phyloP scores from a whole-genome alignment of 2,888 invertebrate species.

The Melieria picta region DNA sequence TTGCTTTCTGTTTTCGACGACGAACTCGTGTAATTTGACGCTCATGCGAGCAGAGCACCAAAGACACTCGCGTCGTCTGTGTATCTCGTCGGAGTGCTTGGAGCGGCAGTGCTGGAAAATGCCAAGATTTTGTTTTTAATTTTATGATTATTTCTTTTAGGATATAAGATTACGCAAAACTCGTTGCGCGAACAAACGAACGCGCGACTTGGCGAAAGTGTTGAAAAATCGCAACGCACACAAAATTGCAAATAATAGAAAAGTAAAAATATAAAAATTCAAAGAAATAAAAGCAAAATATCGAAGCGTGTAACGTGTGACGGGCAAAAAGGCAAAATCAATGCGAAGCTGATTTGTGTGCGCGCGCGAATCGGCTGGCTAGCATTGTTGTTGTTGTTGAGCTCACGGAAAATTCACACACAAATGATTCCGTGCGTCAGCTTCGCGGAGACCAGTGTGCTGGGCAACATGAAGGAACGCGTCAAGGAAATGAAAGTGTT shows the following conservation, averaged over 20 bases:
- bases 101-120: no score
- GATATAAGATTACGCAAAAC: no score
- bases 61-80: no score
- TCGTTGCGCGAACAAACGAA: no score
- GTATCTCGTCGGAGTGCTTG: no score
- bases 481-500: slow-evolving; percentile 69
- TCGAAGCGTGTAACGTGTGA: slow-evolving; percentile 6
- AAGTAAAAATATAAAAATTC: slow-evolving; percentile 10
- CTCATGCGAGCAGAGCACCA: no score
- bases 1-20: no score
- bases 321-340: slow-evolving; percentile 14
- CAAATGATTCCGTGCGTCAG: slow-evolving; percentile 68
- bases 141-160: no score
- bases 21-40: no score
- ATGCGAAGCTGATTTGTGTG: slow-evolving; percentile 15
- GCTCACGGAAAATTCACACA: slow-evolving; percentile 17
- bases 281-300: slow-evolving; percentile 10
- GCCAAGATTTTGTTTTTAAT: no score
- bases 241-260: background rate
- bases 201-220: no score
- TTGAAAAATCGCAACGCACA: no score
- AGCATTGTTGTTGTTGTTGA: slow-evolving; percentile 16
- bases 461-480: slow-evolving; percentile 69
- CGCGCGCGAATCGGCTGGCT: slow-evolving; percentile 5
- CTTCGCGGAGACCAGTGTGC: slow-evolving; percentile 67